Evolutionary conservation across 2,797 vertebrate species (phyloP), one percentile per base, ranked within the genome.

Genomic region (Clamator glandarius): DNA sequence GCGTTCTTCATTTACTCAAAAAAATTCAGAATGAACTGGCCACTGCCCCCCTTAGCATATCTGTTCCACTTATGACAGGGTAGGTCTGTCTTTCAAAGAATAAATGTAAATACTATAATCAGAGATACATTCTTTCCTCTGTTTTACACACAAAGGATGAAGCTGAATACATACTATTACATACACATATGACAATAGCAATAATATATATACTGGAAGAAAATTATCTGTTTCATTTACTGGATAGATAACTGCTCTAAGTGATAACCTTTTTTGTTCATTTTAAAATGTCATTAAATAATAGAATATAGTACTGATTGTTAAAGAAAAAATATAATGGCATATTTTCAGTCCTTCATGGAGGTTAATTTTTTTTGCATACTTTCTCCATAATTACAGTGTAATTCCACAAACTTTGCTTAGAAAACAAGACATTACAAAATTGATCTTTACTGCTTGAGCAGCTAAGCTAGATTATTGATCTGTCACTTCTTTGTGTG

Each of bases 341-440:
- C 9, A 20, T 80, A 67, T 74, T 73, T 89, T 63, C 7, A 5
- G 19, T 39, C 29, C 44, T 50, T 68, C 16, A 8, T 12, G 20
- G n/a, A 62, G 26, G 33, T 75, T 64, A 51, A 13, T 50, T 77
- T 73, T 48, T 88, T 88, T 87, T 74, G 52, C 39, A 67, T 48
- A 64, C 5, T 90, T 89, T 80, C 17, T 35, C 68, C 64, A 44
- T 80, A 89, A 94, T 84, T 95, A 68, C 8, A 62, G n/a, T 35
- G n/a, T 20, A 89, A 95, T 93, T 95, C 72, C 39, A 87, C 54
- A 87, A 92, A 93, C 29, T 89, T 89, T 93, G 57, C 57, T 90
- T 35, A 90, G 72, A 77, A 90, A 95, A 88, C 33, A 89, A 74
- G 61, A 69, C 36, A 87, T 24, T 12, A 67, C 35, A 79, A 79